Base-by-base conservation (phyloP, 2,888 invertebrate species). In the Drosophila acutilabella region DNA sequence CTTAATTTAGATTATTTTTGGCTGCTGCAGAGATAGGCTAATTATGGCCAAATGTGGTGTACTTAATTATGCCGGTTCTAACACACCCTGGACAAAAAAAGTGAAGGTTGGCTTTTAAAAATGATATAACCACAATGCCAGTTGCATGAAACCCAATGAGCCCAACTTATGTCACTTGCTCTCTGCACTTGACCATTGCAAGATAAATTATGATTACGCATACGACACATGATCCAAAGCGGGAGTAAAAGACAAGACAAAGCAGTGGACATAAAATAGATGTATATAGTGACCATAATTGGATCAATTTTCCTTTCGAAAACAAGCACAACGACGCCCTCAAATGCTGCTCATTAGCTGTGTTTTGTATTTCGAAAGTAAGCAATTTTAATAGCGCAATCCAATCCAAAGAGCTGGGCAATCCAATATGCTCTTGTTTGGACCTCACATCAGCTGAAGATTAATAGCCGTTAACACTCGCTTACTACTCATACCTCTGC, bases 291-390 rank as follows among this genome's bases (percentile, higher is more conserved):
- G 13, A 36, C 58, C 40, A 42, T 45, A 45, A 30, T 42, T 56
- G 61, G 48, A 50, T 79, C 40, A 41, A 53, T 72, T 83, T 80
- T 82, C 83, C 88, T 83, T 88, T 83, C 83, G 86, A 88, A 88
- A 66, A 69, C 5, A 33, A 57, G 45, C 51, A 23, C 47, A 71
- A 42, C 38, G 33, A 57, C 64, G 83, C 83, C 88, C 80, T 86
- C 80, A 75, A 80, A 82, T 77, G 83, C 61, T 66, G 78, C 68
- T 83, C 88, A 82, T 88, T 83, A 83, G 88, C 68, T 56, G 57
- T 56, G 60, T 30, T 64, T 73, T 61, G 47, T 62, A 42, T 82
- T 83, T 83, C 80, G 88, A 83, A 83, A 83, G 88, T 83, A 61
- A 53, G 59, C 76, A 64, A 81, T 81, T 79, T 30, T 50, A 71